These are phyloP conservation scores for Buceros bicornis DNA, from an alignment of 2,797 vertebrate genomes.

Conservation along the genomic window DNA sequence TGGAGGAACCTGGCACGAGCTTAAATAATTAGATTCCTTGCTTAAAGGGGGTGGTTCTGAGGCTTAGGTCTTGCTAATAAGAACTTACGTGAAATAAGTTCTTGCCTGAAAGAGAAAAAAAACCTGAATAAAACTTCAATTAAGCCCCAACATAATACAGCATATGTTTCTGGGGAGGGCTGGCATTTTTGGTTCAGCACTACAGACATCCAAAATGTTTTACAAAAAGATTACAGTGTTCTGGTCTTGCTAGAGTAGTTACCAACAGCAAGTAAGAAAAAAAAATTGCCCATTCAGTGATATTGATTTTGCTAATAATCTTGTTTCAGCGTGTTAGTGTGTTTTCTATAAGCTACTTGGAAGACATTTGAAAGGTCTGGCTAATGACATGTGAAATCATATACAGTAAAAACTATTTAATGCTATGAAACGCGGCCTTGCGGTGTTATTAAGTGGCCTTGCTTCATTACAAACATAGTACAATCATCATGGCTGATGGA, in stretches of 20 bases:
- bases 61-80: background rate
- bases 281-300: background rate
- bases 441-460: slow-evolving; percentile 23
- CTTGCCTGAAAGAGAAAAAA: background rate
- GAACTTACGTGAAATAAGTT: background rate
- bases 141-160: background rate
- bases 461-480: slow-evolving; percentile 24
- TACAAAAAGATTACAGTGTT: background rate
- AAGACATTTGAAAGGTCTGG: slow-evolving; percentile 15
- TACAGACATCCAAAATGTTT: background rate
- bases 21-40: background rate
- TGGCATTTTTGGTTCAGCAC: background rate
- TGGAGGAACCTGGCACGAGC: background rate
- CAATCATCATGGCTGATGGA: slow-evolving; percentile 21
- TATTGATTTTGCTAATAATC: slow-evolving; percentile 39
- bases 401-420: slow-evolving; percentile 5
- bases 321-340: background rate
- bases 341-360: slow-evolving; percentile 9
- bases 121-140: background rate
- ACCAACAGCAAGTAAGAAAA: background rate
- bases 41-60: background rate
- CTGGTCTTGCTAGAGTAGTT: background rate
- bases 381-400: slow-evolving; percentile 60
- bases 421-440: slow-evolving; percentile 8
- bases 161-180: background rate